Base-by-base conservation (phyloP, 2,113 vertebrate species). In the Oreochromis niloticus region DNA sequence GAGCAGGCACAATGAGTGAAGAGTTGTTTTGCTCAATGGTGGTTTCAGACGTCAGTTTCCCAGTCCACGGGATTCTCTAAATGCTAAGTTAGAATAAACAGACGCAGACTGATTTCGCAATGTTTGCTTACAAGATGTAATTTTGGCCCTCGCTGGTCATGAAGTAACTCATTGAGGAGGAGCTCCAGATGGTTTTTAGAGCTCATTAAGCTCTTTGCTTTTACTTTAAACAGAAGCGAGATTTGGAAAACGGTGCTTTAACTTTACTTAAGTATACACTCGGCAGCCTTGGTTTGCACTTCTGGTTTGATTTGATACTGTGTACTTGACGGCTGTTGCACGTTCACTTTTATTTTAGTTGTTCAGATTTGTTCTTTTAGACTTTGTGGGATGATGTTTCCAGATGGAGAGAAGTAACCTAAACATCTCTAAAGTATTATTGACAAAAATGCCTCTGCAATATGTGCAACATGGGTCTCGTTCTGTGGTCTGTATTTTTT, bases 111-210 rank as follows among this genome's bases (percentile, higher is more conserved):
- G 34, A 78, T 78, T 32, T 78, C 24, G 9, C 52, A n/a, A 7
- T 48, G 81, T 34, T 81, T 78, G 83, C 63, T 80, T 55, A 80
- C 2, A 22, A 86, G 79, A 80, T 46, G 83, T 36, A 6, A 3
- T 88, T 91, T 87, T 85, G 81, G 81, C 71, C 71, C 52, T 90
- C 14, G 55, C 71, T 93, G 86, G 83, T 91, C 89, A 79, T 88
- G 63, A 88, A 87, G 89, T 89, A 24, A 80, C 89, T 91, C 83
- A 82, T 91, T 24, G 79, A 81, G 61, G 63, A 54, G 43, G 32
- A 83, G 71, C 82, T 90, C 85, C 93, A 93, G 91, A 92, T 93
- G 92, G 86, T 90, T 86, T 27, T 88, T 22, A 55, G 81, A 66
- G 84, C 89, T 85, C 87, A 89, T 91, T 88, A 90, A 57, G 61